Conservation (phyloP, 2,888 invertebrate species). For the Oligia strigilis region DNA sequence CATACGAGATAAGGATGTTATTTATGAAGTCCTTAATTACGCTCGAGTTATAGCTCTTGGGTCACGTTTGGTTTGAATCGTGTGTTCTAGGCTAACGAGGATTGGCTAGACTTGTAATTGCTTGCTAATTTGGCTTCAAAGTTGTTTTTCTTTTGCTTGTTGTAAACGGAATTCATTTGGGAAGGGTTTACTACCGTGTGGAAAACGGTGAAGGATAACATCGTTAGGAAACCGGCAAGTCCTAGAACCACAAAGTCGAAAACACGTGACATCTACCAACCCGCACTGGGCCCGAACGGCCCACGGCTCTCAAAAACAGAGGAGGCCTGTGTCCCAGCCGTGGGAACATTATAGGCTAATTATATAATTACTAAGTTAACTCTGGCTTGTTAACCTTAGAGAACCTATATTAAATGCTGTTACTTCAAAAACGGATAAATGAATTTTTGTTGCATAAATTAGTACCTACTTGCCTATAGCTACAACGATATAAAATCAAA, state of each 20-base stretch:
- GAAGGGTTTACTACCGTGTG: background rate
- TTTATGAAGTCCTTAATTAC: constrained; percentile 67
- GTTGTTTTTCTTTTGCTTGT: background rate
- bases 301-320: no score
- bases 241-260: background rate
- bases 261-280: background rate
- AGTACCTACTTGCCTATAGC: background rate
- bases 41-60: constrained; percentile 44
- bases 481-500: background rate
- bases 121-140: background rate
- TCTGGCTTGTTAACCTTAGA: background rate
- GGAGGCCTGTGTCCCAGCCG: no score
- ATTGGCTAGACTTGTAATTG: constrained; percentile 25
- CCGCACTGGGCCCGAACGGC: background rate
- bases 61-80: constrained; percentile 37
- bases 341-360: no score
- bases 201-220: background rate
- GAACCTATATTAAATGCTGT: background rate
- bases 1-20: constrained; percentile 63
- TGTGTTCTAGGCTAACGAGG: constrained; percentile 40
- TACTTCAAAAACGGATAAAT: background rate
- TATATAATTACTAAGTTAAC: no score
- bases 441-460: no score
- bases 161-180: background rate
- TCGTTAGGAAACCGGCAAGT: background rate